Conservation (phyloP, 2,797 vertebrate genomes). For the Orientallactaga sibirica region DNA sequence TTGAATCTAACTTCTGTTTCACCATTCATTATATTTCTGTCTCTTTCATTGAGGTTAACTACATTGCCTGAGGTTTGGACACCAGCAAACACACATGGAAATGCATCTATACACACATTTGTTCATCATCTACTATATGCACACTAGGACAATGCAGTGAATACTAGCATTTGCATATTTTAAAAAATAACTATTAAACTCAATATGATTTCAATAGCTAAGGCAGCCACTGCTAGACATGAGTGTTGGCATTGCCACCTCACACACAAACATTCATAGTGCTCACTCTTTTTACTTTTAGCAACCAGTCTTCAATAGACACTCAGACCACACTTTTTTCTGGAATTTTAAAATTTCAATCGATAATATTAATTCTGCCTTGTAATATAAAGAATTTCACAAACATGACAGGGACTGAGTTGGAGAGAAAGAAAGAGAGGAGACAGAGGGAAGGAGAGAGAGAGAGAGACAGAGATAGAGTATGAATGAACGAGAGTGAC, state of each 20-base stretch:
- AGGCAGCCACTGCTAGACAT: too few species aligned
- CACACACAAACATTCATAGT: too few species aligned
- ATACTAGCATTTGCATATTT: constrained; percentile 10
- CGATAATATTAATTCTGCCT: neutral
- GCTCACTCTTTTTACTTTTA: neutral
- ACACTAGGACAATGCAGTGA: neutral
- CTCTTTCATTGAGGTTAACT: neutral
- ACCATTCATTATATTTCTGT: neutral
- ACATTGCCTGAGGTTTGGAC: neutral
- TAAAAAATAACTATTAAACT: neutral
- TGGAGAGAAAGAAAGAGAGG: neutral
- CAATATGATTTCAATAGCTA: neutral
- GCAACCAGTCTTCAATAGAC: neutral
- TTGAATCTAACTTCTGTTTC: neutral
- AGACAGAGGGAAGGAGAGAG: neutral
- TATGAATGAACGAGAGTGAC: neutral
- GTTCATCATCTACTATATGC: neutral
- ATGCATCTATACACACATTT: neutral
- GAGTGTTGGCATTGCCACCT: too few species aligned
- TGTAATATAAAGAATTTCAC: neutral
- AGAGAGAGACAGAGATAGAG: neutral
- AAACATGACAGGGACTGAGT: neutral
- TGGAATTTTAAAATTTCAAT: constrained; percentile 1
- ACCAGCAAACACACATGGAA: neutral
- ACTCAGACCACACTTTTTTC: neutral